Conservation (phyloP, 1,140 invertebrate species). For the Monochamus saltuarius region DNA sequence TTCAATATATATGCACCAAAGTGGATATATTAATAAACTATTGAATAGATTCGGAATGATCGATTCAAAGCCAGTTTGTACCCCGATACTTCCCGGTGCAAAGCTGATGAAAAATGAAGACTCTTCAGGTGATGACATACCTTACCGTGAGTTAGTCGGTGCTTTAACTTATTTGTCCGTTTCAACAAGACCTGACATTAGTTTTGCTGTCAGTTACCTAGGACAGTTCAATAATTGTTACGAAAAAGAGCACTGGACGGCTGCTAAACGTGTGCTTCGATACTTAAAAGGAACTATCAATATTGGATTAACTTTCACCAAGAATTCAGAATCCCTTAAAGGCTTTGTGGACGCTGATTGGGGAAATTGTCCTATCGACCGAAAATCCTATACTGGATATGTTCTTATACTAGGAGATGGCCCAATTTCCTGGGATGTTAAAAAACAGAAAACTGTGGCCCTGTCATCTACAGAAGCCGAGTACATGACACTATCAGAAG, state of each 20-base stretch:
- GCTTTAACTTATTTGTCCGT: constrained; percentile 52
- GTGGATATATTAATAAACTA: too few species aligned
- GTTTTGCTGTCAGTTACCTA: constrained; percentile 51
- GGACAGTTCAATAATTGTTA: constrained; percentile 53
- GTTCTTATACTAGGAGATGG: constrained; percentile 37
- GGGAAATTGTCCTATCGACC: constrained; percentile 31
- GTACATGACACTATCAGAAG: too few species aligned
- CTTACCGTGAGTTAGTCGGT: constrained; percentile 47
- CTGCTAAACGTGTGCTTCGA: constrained; percentile 51
- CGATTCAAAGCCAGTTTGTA: too few species aligned
- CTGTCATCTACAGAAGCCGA: too few species aligned
- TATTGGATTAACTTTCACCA: background rate
- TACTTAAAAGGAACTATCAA: constrained; percentile 42
- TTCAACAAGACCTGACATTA: constrained; percentile 54
- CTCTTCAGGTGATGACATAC: too few species aligned
- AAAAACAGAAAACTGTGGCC: constrained; percentile 48
- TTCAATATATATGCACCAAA: too few species aligned
- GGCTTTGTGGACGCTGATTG: constrained; percentile 49
- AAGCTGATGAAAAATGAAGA: too few species aligned
- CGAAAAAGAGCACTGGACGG: constrained; percentile 47
- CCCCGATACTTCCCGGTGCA: too few species aligned
- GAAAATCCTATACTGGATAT: constrained; percentile 49
- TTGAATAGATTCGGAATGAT: too few species aligned
- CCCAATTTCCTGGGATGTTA: constrained; percentile 41
- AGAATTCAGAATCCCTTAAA: too few species aligned